phyloP scores from a whole-genome alignment of 2,113 vertebrate species.

The Entelurus aequoreus region DNA sequence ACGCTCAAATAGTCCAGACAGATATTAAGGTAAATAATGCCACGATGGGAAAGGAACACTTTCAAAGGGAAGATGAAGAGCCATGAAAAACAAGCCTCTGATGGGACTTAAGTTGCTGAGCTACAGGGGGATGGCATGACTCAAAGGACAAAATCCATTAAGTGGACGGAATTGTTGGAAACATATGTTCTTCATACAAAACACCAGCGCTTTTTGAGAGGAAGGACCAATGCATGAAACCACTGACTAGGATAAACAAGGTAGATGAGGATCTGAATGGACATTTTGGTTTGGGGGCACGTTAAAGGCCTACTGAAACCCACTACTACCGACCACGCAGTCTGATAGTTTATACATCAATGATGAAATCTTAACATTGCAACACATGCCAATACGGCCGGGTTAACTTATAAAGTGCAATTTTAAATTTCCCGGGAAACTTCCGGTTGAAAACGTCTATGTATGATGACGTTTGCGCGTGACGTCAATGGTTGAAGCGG shows the following conservation, averaged over 20 bases:
- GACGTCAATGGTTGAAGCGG: too few relatives aligned
- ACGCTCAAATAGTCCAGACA: constrained; percentile 42
- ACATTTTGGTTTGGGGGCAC: too few relatives aligned
- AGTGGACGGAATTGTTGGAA: constrained; percentile 33
- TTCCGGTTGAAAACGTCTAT: too few relatives aligned
- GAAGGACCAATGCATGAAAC: constrained; percentile 34
- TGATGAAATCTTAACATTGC: too few relatives aligned
- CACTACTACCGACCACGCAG: too few relatives aligned
- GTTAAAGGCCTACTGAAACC: too few relatives aligned
- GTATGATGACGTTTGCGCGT: too few relatives aligned
- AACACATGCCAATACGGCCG: too few relatives aligned
- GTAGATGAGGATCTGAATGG: constrained; percentile 9
- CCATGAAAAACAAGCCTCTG: constrained; percentile 18
- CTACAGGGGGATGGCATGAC: constrained; percentile 21
- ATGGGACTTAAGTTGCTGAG: constrained; percentile 19
- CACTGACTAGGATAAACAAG: constrained; percentile 52
- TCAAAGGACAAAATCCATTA: constrained; percentile 28
- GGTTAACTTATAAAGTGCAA: too few relatives aligned
- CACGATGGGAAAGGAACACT: constrained; percentile 3
- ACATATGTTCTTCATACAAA: constrained; percentile 49
- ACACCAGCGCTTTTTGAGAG: constrained; percentile 32
- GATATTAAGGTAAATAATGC: constrained; percentile 15
- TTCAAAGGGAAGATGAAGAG: constrained; percentile 34
- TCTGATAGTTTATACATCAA: too few relatives aligned
- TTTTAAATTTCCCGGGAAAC: too few relatives aligned